Percentiles rank a stretch among this genome's conserved stretches.
Conservation (phyloP, 2,888 invertebrate genomes). For the Pandemis corylana region DNA sequence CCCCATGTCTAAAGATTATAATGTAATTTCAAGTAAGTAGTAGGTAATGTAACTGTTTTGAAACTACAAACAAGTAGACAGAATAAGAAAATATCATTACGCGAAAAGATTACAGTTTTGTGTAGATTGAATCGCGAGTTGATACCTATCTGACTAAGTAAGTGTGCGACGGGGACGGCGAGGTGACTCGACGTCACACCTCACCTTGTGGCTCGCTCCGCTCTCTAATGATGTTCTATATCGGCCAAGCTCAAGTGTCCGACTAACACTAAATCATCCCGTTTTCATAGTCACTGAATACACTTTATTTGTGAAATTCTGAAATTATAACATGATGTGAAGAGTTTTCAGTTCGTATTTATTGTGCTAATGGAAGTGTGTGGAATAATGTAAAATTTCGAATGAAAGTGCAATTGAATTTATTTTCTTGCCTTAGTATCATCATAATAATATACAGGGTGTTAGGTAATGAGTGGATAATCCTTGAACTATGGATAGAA, state of each 20-base stretch:
- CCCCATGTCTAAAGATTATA: too few relatives aligned
- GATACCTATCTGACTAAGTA: neutral
- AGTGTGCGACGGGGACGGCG: neutral
- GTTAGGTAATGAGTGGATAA: too few relatives aligned
- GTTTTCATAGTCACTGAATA: neutral
- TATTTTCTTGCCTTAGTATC: neutral
- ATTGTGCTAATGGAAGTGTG: neutral
- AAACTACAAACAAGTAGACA: neutral
- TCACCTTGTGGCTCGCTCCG: slow-evolving; percentile 18
- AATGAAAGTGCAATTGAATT: neutral
- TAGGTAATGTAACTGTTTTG: neutral
- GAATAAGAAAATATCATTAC: neutral
- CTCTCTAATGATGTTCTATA: slow-evolving; percentile 8
- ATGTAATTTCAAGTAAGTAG: too few relatives aligned
- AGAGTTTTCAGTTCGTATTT: neutral
- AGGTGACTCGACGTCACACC: slow-evolving; percentile 8
- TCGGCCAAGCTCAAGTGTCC: slow-evolving; percentile 8
- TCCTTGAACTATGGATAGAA: too few relatives aligned
- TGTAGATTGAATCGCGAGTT: neutral
- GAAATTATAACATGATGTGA: neutral
- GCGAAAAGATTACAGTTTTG: neutral
- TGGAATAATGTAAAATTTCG: neutral
- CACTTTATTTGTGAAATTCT: neutral
- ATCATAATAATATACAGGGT: neutral
- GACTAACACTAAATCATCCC: slow-evolving; percentile 15